Evolutionary conservation across 92 coral and sea anemone species (phyloP).

Genomic region (Heteractis magnifica): DNA sequence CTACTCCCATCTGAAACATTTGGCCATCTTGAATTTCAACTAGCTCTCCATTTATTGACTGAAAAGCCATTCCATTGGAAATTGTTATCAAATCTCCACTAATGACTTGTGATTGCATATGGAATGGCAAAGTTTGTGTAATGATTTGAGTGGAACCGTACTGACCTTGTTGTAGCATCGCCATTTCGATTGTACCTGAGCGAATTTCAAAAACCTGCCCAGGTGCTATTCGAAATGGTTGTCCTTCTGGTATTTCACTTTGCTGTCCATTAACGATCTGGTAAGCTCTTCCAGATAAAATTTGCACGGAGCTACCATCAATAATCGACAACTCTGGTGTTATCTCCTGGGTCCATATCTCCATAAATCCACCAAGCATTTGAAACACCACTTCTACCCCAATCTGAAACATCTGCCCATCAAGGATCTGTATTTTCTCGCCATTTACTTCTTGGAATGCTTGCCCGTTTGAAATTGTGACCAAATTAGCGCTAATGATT

Average conservation of each 20-base stretch:
- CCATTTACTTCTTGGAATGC: slow-evolving; percentile 17
- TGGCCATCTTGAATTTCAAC: slow-evolving; percentile 25
- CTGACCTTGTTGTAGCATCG: slow-evolving; percentile 6
- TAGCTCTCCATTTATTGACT: slow-evolving; percentile 21
- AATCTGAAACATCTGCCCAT: slow-evolving; percentile 26
- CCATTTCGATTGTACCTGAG: slow-evolving; percentile 16
- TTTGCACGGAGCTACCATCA: slow-evolving; percentile 11
- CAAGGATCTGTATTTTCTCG: slow-evolving; percentile 12
- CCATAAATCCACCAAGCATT: slow-evolving; percentile 26
- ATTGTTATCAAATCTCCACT: background rate
- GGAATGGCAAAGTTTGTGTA: slow-evolving; percentile 28
- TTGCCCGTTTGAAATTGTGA: slow-evolving; percentile 28
- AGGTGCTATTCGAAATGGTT: slow-evolving; percentile 12
- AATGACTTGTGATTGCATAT: slow-evolving; percentile 43
- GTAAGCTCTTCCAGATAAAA: slow-evolving; percentile 21
- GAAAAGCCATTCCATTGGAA: slow-evolving; percentile 12
- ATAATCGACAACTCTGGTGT: slow-evolving; percentile 3
- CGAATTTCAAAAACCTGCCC: slow-evolving; percentile 25
- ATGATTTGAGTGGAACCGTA: slow-evolving; percentile 28
- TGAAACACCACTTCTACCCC: slow-evolving; percentile 9
- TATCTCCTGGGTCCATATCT: slow-evolving; percentile 16
- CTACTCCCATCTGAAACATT: slow-evolving; percentile 25
- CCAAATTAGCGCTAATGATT: slow-evolving; percentile 13
- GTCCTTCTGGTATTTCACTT: slow-evolving; percentile 17
- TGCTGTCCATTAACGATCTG: slow-evolving; percentile 24